A percentile compares a stretch with the other conserved stretches of the same genome.
Conservation (phyloP, 2,888 invertebrate species). For the Pecten maximus region DNA sequence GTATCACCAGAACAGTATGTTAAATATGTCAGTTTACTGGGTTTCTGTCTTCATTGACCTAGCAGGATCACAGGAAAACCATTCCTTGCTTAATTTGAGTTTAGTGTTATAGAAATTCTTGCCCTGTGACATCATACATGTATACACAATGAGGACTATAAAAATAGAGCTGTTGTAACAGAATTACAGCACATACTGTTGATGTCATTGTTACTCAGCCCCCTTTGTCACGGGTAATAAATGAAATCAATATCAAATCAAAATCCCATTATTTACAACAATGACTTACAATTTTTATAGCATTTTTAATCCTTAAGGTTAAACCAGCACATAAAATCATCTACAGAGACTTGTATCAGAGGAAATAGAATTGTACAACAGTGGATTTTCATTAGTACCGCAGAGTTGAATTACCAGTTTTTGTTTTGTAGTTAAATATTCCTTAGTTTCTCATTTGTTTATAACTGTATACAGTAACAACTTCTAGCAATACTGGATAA, state of each 20-base stretch:
- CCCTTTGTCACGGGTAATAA: not conserved
- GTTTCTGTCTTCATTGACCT: not conserved
- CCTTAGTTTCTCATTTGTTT: too few relatives aligned
- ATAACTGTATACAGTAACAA: too few relatives aligned
- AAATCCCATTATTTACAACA: not conserved
- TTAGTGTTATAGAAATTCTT: constrained; percentile 10
- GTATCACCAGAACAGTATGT: not conserved
- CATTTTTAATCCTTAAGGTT: not conserved
- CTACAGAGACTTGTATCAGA: not conserved
- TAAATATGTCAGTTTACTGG: not conserved
- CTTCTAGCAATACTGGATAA: too few relatives aligned
- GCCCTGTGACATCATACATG: not conserved
- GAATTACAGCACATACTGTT: not conserved
- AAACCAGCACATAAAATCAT: not conserved
- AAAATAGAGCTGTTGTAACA: not conserved
- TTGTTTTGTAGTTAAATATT: too few relatives aligned
- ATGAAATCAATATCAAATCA: not conserved
- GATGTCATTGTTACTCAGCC: not conserved
- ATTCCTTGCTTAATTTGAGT: not conserved
- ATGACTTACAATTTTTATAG: not conserved
- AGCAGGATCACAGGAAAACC: not conserved
- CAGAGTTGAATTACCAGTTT: not conserved
- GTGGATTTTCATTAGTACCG: not conserved
- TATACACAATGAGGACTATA: not conserved
- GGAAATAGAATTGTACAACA: not conserved